These are phyloP conservation scores for Agrotis clavis DNA, from an alignment of 2,888 invertebrate species.

Conservation along the genomic window DNA sequence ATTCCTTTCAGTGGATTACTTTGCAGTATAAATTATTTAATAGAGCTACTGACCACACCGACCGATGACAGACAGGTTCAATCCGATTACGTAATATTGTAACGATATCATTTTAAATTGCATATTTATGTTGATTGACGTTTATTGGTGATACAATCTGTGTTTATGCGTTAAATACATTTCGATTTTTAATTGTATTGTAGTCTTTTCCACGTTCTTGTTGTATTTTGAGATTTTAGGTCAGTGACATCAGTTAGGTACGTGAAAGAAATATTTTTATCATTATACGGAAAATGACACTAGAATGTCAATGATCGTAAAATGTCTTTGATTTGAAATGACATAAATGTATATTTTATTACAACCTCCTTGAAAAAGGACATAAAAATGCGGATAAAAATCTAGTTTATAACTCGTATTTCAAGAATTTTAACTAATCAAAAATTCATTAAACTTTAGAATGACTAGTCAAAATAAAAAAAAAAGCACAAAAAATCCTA, in stretches of 20 bases:
- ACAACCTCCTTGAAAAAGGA: constrained; percentile 23
- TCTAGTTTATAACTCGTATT: constrained; percentile 7
- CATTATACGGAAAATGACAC: constrained; percentile 1
- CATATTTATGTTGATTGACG: constrained; percentile 40
- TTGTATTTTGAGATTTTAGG: not conserved
- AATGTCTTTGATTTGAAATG: not conserved
- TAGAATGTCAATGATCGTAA: constrained; percentile 7
- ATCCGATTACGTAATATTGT: constrained; percentile 58
- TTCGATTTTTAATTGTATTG: constrained; percentile 1
- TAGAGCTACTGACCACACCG: constrained; percentile 58
- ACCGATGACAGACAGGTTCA: constrained; percentile 49
- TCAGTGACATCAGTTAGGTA: not conserved
- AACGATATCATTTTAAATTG: constrained; percentile 56
- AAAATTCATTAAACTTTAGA: not conserved
- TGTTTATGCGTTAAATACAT: constrained; percentile 5
- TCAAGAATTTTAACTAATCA: constrained; percentile 12
- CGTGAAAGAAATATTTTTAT: not conserved
- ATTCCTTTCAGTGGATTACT: constrained; percentile 72
- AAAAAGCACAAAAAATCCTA: not conserved
- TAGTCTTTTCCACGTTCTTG: not conserved
- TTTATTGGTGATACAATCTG: constrained; percentile 22
- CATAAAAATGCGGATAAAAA: constrained; percentile 16
- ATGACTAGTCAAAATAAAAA: constrained; percentile 1
- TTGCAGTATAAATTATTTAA: constrained; percentile 70
- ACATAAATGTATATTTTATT: not conserved